These are phyloP conservation scores for Drosophila tanythrix DNA, from an alignment of 2,888 invertebrate species.

Conservation along the genomic window DNA sequence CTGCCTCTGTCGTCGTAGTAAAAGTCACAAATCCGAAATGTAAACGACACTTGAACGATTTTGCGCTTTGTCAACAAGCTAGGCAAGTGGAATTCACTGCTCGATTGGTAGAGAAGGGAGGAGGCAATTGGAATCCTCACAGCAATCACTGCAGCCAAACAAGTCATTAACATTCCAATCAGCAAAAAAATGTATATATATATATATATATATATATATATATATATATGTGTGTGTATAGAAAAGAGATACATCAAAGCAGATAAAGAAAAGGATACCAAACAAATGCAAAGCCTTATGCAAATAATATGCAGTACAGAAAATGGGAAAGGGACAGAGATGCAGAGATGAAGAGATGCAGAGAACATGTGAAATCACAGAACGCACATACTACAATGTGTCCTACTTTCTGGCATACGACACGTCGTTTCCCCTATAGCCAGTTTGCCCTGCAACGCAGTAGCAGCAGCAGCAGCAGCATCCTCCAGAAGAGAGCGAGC, in stretches of 20 bases:
- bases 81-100: slow-evolving; percentile 5
- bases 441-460: slow-evolving; percentile 13
- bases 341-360: slow-evolving; percentile 10
- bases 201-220: too few species aligned
- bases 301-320: slow-evolving; percentile 41
- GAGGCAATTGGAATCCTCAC: not conserved
- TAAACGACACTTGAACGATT: slow-evolving; percentile 62
- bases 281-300: slow-evolving; percentile 40
- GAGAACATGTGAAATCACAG: slow-evolving; percentile 21
- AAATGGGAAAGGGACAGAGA: slow-evolving; percentile 13
- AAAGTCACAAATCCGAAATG: slow-evolving; percentile 48
- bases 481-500: slow-evolving; percentile 21
- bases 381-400: slow-evolving; percentile 48
- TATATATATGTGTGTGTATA: not conserved
- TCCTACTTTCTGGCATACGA: slow-evolving; percentile 70
- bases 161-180: slow-evolving; percentile 59
- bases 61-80: slow-evolving; percentile 52
- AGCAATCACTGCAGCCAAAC: slow-evolving; percentile 48
- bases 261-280: slow-evolving; percentile 1
- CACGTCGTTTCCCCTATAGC: slow-evolving; percentile 49
- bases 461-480: slow-evolving; percentile 6
- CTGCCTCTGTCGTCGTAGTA: not conserved
- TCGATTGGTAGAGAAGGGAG: not conserved
- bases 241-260: not conserved
- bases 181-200: slow-evolving; percentile 26